These are phyloP conservation scores for Calliphora vomitoria DNA, from an alignment of 2,888 invertebrate species.

Conservation along the genomic window DNA sequence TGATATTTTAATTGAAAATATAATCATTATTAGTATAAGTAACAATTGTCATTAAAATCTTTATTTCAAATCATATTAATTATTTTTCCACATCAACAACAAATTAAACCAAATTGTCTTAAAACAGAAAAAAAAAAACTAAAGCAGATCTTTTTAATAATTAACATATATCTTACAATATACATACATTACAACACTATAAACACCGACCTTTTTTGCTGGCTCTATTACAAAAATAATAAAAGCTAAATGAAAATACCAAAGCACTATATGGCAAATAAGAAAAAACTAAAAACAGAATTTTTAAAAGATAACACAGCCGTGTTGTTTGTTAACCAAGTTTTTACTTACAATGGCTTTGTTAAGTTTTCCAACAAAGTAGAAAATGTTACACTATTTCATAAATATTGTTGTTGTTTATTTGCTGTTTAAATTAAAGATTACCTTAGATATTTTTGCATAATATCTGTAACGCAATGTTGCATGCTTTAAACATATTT, in stretches of 20 bases:
- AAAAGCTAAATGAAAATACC: too few species aligned
- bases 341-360: not conserved
- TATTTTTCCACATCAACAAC: not conserved
- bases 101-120: slow-evolving; percentile 8
- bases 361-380: slow-evolving; percentile 37
- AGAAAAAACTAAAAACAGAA: not conserved
- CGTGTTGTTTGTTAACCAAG: slow-evolving; percentile 1
- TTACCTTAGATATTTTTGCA: slow-evolving; percentile 69
- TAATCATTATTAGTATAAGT: too few species aligned
- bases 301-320: slow-evolving; percentile 12
- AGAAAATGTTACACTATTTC: slow-evolving; percentile 51
- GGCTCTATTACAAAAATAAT: not conserved
- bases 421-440: slow-evolving; percentile 41
- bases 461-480: slow-evolving; percentile 69
- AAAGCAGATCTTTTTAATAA: not conserved
- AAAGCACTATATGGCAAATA: too few species aligned
- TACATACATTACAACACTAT: slow-evolving; percentile 39
- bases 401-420: slow-evolving; percentile 10
- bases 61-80: too few species aligned
- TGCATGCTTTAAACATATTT: slow-evolving; percentile 67
- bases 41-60: too few species aligned
- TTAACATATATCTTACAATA: slow-evolving; percentile 32
- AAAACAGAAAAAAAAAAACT: not conserved
- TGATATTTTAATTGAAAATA: too few species aligned
- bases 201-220: not conserved